Percentiles rank a stretch among this genome's conserved stretches.
phyloP scores from a whole-genome alignment of 2,113 vertebrate species.

The Aythya baeri region DNA sequence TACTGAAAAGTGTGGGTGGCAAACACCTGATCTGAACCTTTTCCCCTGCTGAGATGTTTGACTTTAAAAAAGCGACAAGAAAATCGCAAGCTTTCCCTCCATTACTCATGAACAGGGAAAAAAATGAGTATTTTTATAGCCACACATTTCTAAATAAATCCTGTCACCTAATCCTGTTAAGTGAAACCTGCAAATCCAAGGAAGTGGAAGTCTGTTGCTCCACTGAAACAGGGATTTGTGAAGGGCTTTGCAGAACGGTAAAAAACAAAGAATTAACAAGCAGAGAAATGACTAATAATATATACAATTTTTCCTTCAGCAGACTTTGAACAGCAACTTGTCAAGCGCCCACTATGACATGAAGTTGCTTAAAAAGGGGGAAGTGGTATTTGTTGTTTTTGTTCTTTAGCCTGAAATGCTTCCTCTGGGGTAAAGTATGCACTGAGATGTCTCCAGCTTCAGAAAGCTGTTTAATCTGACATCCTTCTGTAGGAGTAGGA shows the following conservation, averaged over 20 bases:
- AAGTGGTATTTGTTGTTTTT: neutral
- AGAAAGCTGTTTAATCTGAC: neutral
- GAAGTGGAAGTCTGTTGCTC: conserved; percentile 12
- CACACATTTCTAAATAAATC: conserved; percentile 50
- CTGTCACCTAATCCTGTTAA: conserved; percentile 43
- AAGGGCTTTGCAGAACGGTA: neutral
- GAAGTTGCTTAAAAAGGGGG: neutral
- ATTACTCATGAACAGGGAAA: neutral
- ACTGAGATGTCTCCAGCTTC: neutral
- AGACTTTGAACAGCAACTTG: neutral
- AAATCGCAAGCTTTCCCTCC: neutral
- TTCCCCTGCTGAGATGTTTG: neutral
- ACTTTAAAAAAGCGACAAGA: neutral
- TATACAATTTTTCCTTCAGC: neutral
- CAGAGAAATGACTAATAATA: neutral
- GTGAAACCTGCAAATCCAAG: conserved; percentile 35
- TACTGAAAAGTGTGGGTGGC: neutral
- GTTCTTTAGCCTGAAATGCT: neutral
- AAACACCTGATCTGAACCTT: neutral
- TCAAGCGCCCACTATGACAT: neutral
- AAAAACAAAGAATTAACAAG: conserved; percentile 8
- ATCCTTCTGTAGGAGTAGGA: neutral
- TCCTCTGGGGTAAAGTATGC: neutral
- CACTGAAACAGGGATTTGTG: neutral
- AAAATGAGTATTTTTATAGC: conserved; percentile 54